Percentiles rank a stretch among this genome's conserved stretches.
Evolutionary conservation across 1,140 invertebrate species (phyloP).

Genomic region (Teleogryllus occipitalis): DNA sequence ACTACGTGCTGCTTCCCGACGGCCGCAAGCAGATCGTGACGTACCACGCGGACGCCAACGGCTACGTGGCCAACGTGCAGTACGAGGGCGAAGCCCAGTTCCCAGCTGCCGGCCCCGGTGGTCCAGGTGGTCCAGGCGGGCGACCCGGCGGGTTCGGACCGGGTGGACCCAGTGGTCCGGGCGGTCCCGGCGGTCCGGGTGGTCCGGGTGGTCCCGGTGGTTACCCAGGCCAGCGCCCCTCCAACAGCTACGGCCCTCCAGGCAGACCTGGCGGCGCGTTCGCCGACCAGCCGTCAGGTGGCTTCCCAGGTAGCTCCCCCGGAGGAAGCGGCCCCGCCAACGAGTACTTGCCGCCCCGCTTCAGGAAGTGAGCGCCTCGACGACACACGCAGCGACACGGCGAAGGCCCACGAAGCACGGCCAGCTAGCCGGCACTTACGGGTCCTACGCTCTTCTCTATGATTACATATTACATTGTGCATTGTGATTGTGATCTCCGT

Average conservation of each 20-base stretch:
- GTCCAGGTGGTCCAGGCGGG: conserved; percentile 26
- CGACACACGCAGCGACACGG: too few species aligned
- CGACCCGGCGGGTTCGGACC: background rate
- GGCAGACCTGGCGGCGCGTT: background rate
- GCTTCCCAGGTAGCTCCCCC: background rate
- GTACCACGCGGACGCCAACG: conserved; percentile 55
- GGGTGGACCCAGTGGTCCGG: conserved; percentile 27
- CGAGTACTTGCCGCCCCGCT: background rate
- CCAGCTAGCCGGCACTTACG: too few species aligned
- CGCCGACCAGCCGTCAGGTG: background rate
- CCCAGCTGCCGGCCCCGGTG: conserved; percentile 10
- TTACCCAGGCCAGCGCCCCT: background rate
- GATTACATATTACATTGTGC: too few species aligned
- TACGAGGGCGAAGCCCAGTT: conserved; percentile 60
- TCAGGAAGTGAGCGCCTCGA: background rate
- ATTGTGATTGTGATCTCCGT: too few species aligned
- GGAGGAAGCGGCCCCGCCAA: background rate
- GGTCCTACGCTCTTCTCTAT: too few species aligned
- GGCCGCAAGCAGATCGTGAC: conserved; percentile 57
- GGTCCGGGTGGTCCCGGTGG: too few species aligned
- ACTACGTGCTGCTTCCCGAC: conserved; percentile 54
- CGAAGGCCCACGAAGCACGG: too few species aligned
- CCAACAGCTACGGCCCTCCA: background rate
- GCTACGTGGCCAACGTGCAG: conserved; percentile 67
- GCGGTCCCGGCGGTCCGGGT: background rate